Evolutionary conservation across 2,797 vertebrate genomes (phyloP), one percentile per base, ranked within the genome.

Genomic region (Notolabrus celidotus): DNA sequence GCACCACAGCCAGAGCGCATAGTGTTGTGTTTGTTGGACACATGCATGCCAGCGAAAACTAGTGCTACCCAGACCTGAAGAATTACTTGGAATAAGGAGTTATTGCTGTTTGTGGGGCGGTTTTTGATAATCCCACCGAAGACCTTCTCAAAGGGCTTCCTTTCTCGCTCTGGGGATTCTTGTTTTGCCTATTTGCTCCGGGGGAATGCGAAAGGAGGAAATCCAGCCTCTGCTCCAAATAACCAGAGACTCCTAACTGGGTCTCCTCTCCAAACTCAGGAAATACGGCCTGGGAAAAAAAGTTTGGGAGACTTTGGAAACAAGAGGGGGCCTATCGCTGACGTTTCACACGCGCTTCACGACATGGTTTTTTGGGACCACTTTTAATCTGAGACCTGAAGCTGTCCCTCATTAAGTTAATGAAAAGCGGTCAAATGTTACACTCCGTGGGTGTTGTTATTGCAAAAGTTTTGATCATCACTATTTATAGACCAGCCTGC

Each of bases 401-500:
- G 31, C 47, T 25, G 43, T 17, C 10, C n/a, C 70, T 41, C 53
- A 42, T 52, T 2, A 45, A 56, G 50, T 54, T 70, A 27, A 43
- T 50, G 62, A 62, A 60, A 65, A 51, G 22, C 36, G 34, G 50
- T 61, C 15, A 23, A 20, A 53, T 56, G 71, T 62, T 62, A 39
- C 69, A 63, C 49, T 50, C 82, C 41, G 74, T 45, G 19, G 74
- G 71, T 84, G 88, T 62, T 80, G 84, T 83, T 90, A 78, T 67
- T 91, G 85, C 87, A 79, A 43, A 74, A 88, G 72, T 88, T 92
- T 90, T 89, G 80, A 87, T 89, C 84, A 84, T 90, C 86, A 87
- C 87, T 93, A 93, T 93, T 92, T 91, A 87, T 93, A 93, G 91
- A 64, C 55, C 85, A 86, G 86, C 83, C 84, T 82, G 81, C 71